Evolutionary conservation across 1,140 invertebrate species (phyloP), one percentile per base, ranked within the genome.

Genomic region (Caerostris extrusa): DNA sequence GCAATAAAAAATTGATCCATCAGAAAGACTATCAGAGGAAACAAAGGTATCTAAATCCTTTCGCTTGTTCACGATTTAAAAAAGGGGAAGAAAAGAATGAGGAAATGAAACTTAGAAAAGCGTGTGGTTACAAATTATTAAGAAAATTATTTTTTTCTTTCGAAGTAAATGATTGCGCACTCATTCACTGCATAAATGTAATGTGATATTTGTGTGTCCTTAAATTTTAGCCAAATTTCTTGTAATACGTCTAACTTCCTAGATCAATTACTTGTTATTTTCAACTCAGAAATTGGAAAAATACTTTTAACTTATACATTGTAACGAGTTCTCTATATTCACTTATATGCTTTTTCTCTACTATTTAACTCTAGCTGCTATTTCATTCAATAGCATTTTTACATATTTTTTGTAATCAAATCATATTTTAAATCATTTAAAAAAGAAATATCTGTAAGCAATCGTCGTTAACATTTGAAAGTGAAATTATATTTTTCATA

Each of bases 21-120:
- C 69, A 77, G 19, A 77, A 77, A 53, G 69, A 64, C 7, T 5
- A 34, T 10, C 3, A 34, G 5, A 6, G 69, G 50, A 77, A 77
- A 77, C 69, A 77, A 77, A 77, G 69, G 69, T 5, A 77, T 53
- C 69, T 77, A 34, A 34, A 77, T 77, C 69, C 5, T 50, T 77
- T 34, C 19, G 19, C 19, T 69, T 77, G 34, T 34, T 64, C 69
- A 34, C 50, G 19, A 6, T 34, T 50, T 77, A 77, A 77, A 77
- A 34, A 77, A 77, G 19, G 7, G 34, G 50, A 77, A 77, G 34
- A 77, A 77, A 77, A 77, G 69, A 77, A 77, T 50, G 69, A 77
- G 69, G 69, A 77, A 77, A 77, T 77, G 7, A 34, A 77, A 64
- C 69, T 50, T 71, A 77, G 12, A 77, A 34, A 77, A 5, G 10